Conservation (phyloP, 2,888 invertebrate species). For the Eretmocerus hayati region DNA sequence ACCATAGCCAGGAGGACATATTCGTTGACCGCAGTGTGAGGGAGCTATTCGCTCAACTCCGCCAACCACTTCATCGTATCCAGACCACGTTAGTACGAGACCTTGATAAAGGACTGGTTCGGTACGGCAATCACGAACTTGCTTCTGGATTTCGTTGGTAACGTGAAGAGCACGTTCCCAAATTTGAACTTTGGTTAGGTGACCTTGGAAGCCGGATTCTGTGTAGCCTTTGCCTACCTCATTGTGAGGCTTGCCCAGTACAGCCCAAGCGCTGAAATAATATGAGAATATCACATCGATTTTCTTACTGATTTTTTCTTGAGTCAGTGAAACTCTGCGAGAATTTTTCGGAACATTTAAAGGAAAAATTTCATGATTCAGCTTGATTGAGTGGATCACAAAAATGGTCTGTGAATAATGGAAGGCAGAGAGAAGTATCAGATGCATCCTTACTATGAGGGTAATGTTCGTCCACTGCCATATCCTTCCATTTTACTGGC, state of each 20-base stretch:
- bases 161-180: conserved; percentile 90
- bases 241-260: conserved; percentile 77
- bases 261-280: conserved; percentile 73
- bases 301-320: too few species aligned
- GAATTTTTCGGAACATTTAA: not conserved
- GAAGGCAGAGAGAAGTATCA: not conserved
- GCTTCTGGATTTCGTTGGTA: conserved; percentile 86
- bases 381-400: not conserved
- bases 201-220: conserved; percentile 91
- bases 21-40: conserved; percentile 83
- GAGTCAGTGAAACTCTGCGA: too few species aligned
- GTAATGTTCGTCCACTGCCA: conserved; percentile 71
- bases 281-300: not conserved
- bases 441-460: conserved; percentile 71
- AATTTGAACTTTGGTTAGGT: conserved; percentile 87
- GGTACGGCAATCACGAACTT: conserved; percentile 86
- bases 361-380: not conserved
- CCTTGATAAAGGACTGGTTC: conserved; percentile 85
- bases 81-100: conserved; percentile 85
- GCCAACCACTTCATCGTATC: conserved; percentile 81
- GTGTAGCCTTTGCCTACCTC: conserved; percentile 66
- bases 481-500: conserved; percentile 89
- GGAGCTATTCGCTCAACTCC: conserved; percentile 88
- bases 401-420: not conserved
- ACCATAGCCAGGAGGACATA: conserved; percentile 80